Conservation (phyloP, 1,140 invertebrate species). For the Rhopalosiphum maidis region DNA sequence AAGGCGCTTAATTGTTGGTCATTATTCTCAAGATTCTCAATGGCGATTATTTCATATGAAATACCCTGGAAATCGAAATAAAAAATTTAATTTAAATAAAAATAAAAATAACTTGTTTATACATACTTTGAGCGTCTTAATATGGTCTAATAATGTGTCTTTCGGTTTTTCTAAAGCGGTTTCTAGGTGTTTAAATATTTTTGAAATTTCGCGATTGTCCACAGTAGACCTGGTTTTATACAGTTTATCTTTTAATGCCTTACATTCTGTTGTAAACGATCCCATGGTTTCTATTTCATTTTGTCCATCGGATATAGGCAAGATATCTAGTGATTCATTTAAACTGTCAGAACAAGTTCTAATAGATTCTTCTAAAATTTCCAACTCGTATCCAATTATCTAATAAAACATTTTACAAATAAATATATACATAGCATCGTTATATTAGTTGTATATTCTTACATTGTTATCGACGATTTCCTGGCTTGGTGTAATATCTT, state of each 20-base stretch:
- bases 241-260: neutral
- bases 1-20: neutral
- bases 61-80: neutral
- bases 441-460: neutral
- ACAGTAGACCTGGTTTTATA: neutral
- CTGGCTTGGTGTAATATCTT: neutral
- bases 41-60: neutral
- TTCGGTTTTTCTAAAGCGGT: slow-evolving; percentile 25
- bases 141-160: neutral
- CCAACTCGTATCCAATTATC: neutral
- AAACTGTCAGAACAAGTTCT: neutral
- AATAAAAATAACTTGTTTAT: neutral
- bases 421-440: neutral
- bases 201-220: neutral
- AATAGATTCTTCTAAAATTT: neutral
- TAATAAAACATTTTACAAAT: neutral
- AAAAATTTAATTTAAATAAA: neutral
- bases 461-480: neutral
- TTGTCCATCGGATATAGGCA: neutral
- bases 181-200: slow-evolving; percentile 13
- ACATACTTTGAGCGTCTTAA: slow-evolving; percentile 41
- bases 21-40: neutral
- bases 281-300: neutral
- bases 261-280: neutral
- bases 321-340: slow-evolving; percentile 10